These are phyloP conservation scores for Ichneumoninae sp. DNA, from an alignment of 2,888 invertebrate species.

Conservation along the genomic window DNA sequence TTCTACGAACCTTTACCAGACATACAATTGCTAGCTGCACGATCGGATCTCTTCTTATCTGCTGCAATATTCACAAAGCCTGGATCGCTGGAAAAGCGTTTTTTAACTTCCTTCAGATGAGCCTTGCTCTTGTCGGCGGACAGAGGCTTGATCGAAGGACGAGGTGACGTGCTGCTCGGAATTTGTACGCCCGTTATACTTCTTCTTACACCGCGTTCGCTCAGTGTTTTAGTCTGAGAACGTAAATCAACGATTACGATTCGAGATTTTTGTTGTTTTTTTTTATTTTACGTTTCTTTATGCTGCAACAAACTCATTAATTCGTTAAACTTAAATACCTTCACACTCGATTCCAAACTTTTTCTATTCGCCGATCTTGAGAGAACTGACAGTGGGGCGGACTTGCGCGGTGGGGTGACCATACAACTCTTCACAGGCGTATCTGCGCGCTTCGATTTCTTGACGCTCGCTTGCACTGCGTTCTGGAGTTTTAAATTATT, in stretches of 20 bases:
- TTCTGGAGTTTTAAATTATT: slow-evolving; percentile 55
- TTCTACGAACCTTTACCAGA: slow-evolving; percentile 60
- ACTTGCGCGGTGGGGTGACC: slow-evolving; percentile 50
- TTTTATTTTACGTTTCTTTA: neutral
- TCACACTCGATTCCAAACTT: slow-evolving; percentile 56
- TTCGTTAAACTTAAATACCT: slow-evolving; percentile 48
- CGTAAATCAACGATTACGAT: slow-evolving; percentile 4
- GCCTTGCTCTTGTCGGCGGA: slow-evolving; percentile 56
- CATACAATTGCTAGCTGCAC: slow-evolving; percentile 33
- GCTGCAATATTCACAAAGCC: slow-evolving; percentile 47
- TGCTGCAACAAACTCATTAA: neutral
- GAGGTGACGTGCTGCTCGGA: slow-evolving; percentile 41
- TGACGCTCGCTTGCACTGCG: slow-evolving; percentile 13
- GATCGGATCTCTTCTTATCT: slow-evolving; percentile 63
- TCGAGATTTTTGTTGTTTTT: neutral
- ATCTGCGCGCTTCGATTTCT: slow-evolving; percentile 11
- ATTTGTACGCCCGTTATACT: slow-evolving; percentile 69
- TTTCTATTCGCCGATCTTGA: slow-evolving; percentile 52
- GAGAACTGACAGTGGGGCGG: slow-evolving; percentile 30
- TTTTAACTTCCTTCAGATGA: slow-evolving; percentile 67
- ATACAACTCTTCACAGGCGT: slow-evolving; percentile 56
- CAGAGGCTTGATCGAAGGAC: slow-evolving; percentile 42
- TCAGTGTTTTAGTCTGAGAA: slow-evolving; percentile 58
- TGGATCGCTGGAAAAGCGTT: slow-evolving; percentile 76
- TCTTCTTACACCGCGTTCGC: slow-evolving; percentile 66